Percentiles rank a stretch among this genome's conserved stretches.
Evolutionary conservation across 2,797 vertebrate species (phyloP).

Genomic region (Zonotrichia albicollis): DNA sequence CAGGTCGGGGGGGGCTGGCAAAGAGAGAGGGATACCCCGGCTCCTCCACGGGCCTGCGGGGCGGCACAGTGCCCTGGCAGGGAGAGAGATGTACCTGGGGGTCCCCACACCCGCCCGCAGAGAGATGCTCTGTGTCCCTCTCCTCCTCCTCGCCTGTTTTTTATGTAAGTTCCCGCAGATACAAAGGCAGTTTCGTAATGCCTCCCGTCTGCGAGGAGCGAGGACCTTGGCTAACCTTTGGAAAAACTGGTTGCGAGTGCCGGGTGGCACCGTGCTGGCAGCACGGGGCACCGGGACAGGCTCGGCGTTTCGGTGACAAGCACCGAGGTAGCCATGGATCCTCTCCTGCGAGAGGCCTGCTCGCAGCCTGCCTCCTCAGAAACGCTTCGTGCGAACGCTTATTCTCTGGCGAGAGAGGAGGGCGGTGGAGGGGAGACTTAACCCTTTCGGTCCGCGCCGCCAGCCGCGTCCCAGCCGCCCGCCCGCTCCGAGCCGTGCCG

Average conservation of each 20-base stretch:
- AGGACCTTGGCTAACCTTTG: conserved; percentile 75
- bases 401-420: conserved; percentile 50
- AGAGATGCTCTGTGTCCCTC: not conserved
- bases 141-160: not conserved
- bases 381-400: conserved; percentile 52
- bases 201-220: conserved; percentile 59
- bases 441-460: conserved; percentile 43
- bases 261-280: conserved; percentile 44
- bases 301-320: conserved; percentile 40
- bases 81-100: not conserved
- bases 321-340: conserved; percentile 69
- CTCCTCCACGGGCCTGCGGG: not conserved
- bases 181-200: conserved; percentile 75
- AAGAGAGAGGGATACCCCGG: not conserved
- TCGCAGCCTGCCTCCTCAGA: conserved; percentile 58
- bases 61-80: not conserved
- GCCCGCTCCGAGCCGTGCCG: not conserved
- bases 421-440: conserved; percentile 56
- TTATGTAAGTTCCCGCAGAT: conserved; percentile 60
- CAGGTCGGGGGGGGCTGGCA: not conserved
- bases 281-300: conserved; percentile 37
- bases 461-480: not conserved
- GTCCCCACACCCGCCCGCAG: not conserved
- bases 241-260: conserved; percentile 69
- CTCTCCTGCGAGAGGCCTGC: conserved; percentile 60